These are phyloP conservation scores for Pipistrellus nathusii DNA, from an alignment of 2,797 vertebrate genomes.

Conservation along the genomic window DNA sequence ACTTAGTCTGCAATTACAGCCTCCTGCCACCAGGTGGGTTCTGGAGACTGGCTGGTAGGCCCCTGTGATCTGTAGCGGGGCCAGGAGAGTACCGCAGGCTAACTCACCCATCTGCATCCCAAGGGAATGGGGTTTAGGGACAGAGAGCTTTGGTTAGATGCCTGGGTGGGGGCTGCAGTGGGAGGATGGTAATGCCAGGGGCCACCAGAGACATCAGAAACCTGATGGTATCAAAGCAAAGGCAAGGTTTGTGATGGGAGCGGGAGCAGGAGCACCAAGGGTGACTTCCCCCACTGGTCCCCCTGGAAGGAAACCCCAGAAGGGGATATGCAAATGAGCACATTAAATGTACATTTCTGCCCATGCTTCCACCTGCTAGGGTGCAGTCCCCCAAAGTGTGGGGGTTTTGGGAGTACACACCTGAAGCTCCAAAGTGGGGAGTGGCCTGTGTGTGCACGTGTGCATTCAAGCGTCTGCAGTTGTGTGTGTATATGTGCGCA, in stretches of 20 bases:
- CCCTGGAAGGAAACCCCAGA: background rate
- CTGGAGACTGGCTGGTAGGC: background rate
- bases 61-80: background rate
- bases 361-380: background rate
- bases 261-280: rapidly evolving
- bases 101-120: background rate
- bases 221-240: background rate
- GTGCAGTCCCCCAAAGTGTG: background rate
- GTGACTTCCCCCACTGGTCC: background rate
- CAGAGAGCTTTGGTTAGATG: background rate
- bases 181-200: background rate
- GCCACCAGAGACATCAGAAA: background rate
- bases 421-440: background rate
- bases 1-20: background rate
- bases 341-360: background rate
- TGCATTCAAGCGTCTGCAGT: background rate
- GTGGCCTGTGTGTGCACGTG: background rate
- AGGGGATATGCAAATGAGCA: background rate
- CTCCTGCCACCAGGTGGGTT: conserved; percentile 62
- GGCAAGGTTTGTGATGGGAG: background rate
- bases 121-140: background rate
- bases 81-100: background rate
- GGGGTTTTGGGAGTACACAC: background rate
- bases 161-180: too few species aligned
- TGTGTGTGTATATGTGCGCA: too few species aligned